Base-by-base conservation (phyloP, 2,888 invertebrate species). In the Malacosoma neustria region DNA sequence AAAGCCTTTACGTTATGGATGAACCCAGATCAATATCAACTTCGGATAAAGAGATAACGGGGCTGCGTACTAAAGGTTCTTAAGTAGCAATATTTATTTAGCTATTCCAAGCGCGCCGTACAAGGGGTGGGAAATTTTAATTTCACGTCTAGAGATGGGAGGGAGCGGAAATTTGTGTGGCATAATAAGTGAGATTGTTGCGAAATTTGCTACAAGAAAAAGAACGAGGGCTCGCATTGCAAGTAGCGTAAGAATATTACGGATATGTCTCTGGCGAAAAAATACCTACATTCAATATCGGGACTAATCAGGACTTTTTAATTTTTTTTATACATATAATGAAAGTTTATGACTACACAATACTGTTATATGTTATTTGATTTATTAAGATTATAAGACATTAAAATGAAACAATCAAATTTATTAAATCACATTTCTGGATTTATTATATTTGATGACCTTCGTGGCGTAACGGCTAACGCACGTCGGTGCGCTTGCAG, bases 101-200 rank as follows among this genome's bases (percentile, higher is more conserved):
- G 77, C 69, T 70, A 79, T 81, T 74, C 66, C 60, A 55, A 62
- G 58, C 66, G 69, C 71, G 67, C 66, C 65, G 72, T 67, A 67
- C 64, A 69, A 65, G 61, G 60, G 65, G 77, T 77, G 73, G 80
- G 73, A 82, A 84, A 84, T 84, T 85, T 85, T 85, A 85, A 85
- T 85, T 85, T 84, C 77, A 75, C 72, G 79, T 81, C 76, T 76
- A 69, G 72, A 77, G 68, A 70, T 71, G 67, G 70, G 70, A 72
- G 73, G 72, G 74, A 68, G 69, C 74, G 75, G 80, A 85, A 77
- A 85, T 84, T 85, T 84, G 85, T 85, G 84, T 84, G 84, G 84
- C 84, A 85, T 85, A 85, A 84, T 85, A 85, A 84, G 85, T 84
- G 81, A 85, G 84, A 85, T 85, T 85, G 84, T 85, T 85, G 84